Percentiles rank a stretch among this genome's conserved stretches.
Conservation (phyloP, 2,888 invertebrate genomes). For the Campoletis raptor region DNA sequence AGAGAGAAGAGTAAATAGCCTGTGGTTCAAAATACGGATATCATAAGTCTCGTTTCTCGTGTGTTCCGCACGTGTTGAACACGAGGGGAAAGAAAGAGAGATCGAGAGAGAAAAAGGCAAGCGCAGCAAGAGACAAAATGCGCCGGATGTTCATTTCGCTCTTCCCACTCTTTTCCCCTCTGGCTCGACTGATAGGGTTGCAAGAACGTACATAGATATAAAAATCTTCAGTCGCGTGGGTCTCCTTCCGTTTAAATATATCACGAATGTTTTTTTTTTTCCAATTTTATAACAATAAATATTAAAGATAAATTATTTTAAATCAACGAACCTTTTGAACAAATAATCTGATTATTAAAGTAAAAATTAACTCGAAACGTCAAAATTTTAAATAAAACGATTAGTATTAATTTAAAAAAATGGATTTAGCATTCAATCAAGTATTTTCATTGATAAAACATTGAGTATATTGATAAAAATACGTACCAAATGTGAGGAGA, state of each 20-base stretch:
- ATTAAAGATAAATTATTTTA: not conserved
- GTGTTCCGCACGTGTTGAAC: constrained; percentile 60
- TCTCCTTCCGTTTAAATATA: constrained; percentile 38
- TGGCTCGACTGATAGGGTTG: constrained; percentile 57
- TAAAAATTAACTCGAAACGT: not conserved
- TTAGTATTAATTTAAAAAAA: not conserved
- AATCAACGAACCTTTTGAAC: not conserved
- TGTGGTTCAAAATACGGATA: constrained; percentile 5
- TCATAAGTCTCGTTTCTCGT: constrained; percentile 48
- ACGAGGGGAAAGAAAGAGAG: constrained; percentile 6
- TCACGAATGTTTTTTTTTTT: not conserved
- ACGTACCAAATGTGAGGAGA: constrained; percentile 75
- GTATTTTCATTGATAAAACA: not conserved
- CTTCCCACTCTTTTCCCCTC: constrained; percentile 73
- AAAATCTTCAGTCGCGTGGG: constrained; percentile 41
- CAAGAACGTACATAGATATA: constrained; percentile 21
- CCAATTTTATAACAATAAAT: not conserved
- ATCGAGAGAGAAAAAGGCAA: constrained; percentile 4
- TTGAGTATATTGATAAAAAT: not conserved
- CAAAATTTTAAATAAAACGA: not conserved
- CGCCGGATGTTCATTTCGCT: constrained; percentile 74
- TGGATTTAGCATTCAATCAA: not conserved
- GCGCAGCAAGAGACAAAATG: constrained; percentile 52
- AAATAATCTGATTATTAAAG: not conserved
- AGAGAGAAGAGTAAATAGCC: constrained; percentile 23